Base-by-base conservation (phyloP, 2,888 invertebrate species). In the Parnassius mnemosyne region DNA sequence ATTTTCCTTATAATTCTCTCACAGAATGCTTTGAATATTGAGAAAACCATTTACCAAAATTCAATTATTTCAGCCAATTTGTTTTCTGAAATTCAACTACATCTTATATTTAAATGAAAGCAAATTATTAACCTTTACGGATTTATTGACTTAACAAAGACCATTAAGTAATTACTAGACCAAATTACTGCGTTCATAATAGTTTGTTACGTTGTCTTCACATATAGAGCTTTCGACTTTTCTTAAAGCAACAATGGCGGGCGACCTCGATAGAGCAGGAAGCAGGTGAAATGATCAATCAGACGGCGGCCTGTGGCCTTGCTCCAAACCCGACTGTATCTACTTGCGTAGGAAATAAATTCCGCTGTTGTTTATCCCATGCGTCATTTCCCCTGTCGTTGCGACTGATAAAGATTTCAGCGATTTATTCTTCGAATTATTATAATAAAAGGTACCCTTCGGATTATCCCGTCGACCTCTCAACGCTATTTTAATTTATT, bases 211-310 rank as follows among this genome's bases (percentile, higher is more conserved):
- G 63, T 43, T 49, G 34, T 63, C 58, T 59, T 51, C 54, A 52
- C 34, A 66, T 69, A 66, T 63, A 66, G 69, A 69, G 67, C 70
- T 72, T 72, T 72, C 68, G 68, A 64, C 76, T 81, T 79, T 77
- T 74, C 71, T 78, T 72, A 71, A 64, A 66, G 57, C 75, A 74
- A 83, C 80, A 83, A 84, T 82, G 73, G 82, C 70, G 60, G 80
- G 53, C 70, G 83, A 69, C 85, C 87, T 86, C 75, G 75, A 56
- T 7, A 13, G 66, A 75, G 66, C 83, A 78, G 87, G 87, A 87
- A 87, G 74, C 63, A 42, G 76, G 83, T 79, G 85, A 86, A 87
- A 86, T 86, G 83, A 86, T 86, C 85, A 82, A 86, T 87, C 81
- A 83, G 77, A 65, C 68, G 60, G 57, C 68, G 63, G 57, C 69